These are phyloP conservation scores for Ecliptopera silaceata DNA, from an alignment of 2,888 invertebrate species.

Conservation along the genomic window DNA sequence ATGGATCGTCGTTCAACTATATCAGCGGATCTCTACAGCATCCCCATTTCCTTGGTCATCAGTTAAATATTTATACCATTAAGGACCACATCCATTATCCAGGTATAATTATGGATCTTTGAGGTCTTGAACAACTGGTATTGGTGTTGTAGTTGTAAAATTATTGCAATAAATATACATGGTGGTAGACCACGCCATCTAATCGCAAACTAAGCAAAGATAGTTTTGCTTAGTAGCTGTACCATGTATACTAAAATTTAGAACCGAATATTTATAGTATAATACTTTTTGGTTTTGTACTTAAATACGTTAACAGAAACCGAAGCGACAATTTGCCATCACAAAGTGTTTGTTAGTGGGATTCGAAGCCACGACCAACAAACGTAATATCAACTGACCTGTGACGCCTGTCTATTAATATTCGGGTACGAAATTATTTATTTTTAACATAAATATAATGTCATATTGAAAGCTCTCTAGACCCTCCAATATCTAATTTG, in stretches of 20 bases:
- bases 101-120: slow-evolving; percentile 18
- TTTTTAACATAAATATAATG: not conserved
- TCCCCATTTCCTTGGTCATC: slow-evolving; percentile 39
- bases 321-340: too few relatives aligned
- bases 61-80: slow-evolving; percentile 34
- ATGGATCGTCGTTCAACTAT: slow-evolving; percentile 43
- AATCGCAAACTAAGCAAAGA: too few relatives aligned
- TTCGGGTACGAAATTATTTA: not conserved
- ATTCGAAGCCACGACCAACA: too few relatives aligned
- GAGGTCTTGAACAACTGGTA: not conserved
- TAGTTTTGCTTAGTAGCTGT: too few relatives aligned
- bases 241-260: too few relatives aligned
- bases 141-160: not conserved
- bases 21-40: slow-evolving; percentile 33
- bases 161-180: not conserved
- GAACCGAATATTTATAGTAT: too few relatives aligned
- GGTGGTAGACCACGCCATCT: too few relatives aligned
- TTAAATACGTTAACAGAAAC: too few relatives aligned
- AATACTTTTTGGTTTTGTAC: too few relatives aligned
- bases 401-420: not conserved
- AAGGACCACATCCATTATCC: slow-evolving; percentile 27
- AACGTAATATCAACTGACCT: too few relatives aligned
- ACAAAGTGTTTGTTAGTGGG: too few relatives aligned
- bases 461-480: slow-evolving; percentile 2
- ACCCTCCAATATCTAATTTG: slow-evolving; percentile 13